A percentile compares a stretch with the other conserved stretches of the same genome.
Conservation (phyloP, 2,888 invertebrate species). For the Bombylius discolor region DNA sequence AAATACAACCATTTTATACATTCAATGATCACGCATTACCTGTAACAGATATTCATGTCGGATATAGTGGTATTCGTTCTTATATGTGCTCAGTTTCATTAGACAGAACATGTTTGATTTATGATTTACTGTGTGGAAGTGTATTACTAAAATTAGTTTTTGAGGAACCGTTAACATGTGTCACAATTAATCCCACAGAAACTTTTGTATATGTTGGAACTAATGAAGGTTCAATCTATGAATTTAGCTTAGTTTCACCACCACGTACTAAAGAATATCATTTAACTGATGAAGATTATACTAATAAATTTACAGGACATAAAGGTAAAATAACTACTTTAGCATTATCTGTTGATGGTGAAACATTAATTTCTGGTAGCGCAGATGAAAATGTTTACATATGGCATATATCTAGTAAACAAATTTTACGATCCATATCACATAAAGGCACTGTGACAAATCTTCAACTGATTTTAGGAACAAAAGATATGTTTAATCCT, state of each 20-base stretch:
- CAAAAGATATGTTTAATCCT: conserved; percentile 45
- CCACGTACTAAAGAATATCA: conserved; percentile 55
- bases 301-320: conserved; percentile 52
- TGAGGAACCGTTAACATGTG: conserved; percentile 52
- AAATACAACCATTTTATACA: conserved; percentile 42
- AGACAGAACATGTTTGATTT: conserved; percentile 74
- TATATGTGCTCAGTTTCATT: conserved; percentile 63
- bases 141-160: conserved; percentile 62
- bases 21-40: conserved; percentile 70
- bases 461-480: conserved; percentile 49
- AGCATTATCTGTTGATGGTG: conserved; percentile 57
- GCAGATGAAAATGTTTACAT: conserved; percentile 59
- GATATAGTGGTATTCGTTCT: conserved; percentile 53
- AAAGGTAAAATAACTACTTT: conserved; percentile 53
- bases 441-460: conserved; percentile 68
- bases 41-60: conserved; percentile 64
- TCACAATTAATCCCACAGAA: conserved; percentile 57
- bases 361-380: conserved; percentile 61
- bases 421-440: conserved; percentile 53
- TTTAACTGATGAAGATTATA: conserved; percentile 41
- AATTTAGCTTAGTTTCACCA: conserved; percentile 51
- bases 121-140: conserved; percentile 56
- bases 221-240: conserved; percentile 53
- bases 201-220: conserved; percentile 62
- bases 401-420: conserved; percentile 70